Base-by-base conservation (phyloP, 2,888 invertebrate genomes). In the Trachelus troglodyta region DNA sequence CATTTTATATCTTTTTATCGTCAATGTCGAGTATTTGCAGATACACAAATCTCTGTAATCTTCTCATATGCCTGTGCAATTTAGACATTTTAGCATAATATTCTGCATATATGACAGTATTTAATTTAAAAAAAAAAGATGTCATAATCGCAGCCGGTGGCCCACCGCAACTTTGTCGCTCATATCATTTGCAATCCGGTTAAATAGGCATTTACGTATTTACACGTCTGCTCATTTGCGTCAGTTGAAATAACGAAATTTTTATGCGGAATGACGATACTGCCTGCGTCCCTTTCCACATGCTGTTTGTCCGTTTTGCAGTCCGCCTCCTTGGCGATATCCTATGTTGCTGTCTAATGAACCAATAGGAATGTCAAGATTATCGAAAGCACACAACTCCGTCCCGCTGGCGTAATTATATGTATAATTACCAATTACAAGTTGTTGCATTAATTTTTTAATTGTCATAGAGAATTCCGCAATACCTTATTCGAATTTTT, bases 141-240 rank as follows among this genome's bases (percentile, higher is more conserved):
- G 9, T 15, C 56, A 15, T 56, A 56, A 56, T 23, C 56, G 73
- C 34, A 68, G 33, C 34, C 40, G 15, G 77, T 79, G 81, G 79
- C 77, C 79, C 71, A 78, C 76, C 74, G 78, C 80, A 76, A 56
- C 73, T 81, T 82, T 80, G 76, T 79, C 56, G 23, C 56, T 56
- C 56, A 23, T 56, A 56, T 56, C 56, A 23, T 56, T 23, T 56
- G 56, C 9, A 56, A 56, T 56, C 56, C 56, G 56, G 56, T 56
- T 56, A 23, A 9, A 56, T 56, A 56, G 56, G 56, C 9, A 6
- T 56, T 56, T 56, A 56, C 23, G 56, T 56, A 56, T 56, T 23
- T 56, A 56, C 23, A 23, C 56, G 23, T 56, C 6, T 56, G 56
- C 56, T 56, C 56, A 23, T 56, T 56, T 56, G 56, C 56, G 56